Evolutionary conservation across 2,888 invertebrate genomes (phyloP).

Genomic region (Coelinius sp.): DNA sequence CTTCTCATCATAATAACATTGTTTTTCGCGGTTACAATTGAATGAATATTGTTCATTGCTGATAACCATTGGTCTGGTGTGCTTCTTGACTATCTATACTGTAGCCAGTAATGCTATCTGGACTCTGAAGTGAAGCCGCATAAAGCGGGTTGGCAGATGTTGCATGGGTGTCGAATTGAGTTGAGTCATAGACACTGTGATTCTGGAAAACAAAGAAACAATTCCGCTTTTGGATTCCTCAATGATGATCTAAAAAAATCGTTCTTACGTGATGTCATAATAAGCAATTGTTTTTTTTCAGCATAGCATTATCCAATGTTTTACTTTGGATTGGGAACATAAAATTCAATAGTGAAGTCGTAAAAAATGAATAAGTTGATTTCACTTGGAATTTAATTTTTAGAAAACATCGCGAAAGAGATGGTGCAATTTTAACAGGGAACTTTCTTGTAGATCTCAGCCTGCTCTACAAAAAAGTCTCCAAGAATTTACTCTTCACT

Average conservation of each 20-base stretch:
- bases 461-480: neutral
- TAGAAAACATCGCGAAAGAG: no score
- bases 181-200: conserved; percentile 82
- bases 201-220: conserved; percentile 73
- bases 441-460: no score
- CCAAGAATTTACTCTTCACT: neutral
- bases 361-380: no score
- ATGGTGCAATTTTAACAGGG: no score
- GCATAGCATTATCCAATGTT: neutral
- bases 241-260: conserved; percentile 8
- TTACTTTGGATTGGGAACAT: neutral
- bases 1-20: neutral
- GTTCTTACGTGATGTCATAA: neutral
- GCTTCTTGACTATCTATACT: conserved; percentile 71
- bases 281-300: neutral
- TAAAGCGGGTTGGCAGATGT: conserved; percentile 79
- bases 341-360: neutral
- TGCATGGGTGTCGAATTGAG: conserved; percentile 78
- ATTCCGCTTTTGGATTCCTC: conserved; percentile 38
- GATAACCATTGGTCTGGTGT: conserved; percentile 65
- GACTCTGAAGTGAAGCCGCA: conserved; percentile 81
- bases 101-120: conserved; percentile 79
- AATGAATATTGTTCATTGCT: conserved; percentile 58
- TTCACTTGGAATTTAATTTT: no score
- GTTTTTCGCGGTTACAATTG: conserved; percentile 24